A percentile compares a stretch with the other conserved stretches of the same genome.
Evolutionary conservation across 2,113 vertebrate genomes (phyloP).

Genomic region (Dinomys branickii): DNA sequence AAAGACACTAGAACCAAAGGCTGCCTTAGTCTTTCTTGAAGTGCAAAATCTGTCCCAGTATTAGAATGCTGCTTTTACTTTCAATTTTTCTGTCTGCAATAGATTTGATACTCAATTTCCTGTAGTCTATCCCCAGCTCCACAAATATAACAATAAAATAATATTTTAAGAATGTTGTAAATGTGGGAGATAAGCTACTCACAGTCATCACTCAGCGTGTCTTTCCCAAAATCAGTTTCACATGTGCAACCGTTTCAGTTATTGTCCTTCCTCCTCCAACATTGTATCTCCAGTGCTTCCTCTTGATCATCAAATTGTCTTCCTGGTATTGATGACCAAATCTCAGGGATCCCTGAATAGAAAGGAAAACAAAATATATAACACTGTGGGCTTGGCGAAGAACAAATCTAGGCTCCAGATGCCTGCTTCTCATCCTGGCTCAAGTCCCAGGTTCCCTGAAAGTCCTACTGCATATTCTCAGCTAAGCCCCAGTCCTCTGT

Average conservation of each 20-base stretch:
- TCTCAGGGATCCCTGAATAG: neutral
- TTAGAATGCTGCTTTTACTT: too few relatives aligned
- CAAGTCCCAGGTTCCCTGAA: neutral
- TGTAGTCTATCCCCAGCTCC: neutral
- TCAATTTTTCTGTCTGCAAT: too few relatives aligned
- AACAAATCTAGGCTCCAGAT: neutral
- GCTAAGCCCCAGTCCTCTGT: too few relatives aligned
- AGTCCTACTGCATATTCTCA: neutral
- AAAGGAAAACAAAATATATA: neutral
- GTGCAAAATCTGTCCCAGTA: neutral
- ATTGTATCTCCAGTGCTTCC: neutral
- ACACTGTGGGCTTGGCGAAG: too few relatives aligned
- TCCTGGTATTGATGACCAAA: neutral
- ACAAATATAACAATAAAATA: neutral
- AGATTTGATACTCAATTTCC: too few relatives aligned
- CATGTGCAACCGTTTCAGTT: neutral
- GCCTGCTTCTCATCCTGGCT: neutral
- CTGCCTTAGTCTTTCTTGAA: rapidly evolving
- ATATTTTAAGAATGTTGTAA: neutral
- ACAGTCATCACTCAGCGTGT: neutral
- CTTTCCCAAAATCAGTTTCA: neutral
- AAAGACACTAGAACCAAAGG: neutral
- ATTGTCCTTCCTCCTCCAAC: neutral
- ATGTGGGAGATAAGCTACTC: neutral
- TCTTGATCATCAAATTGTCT: neutral